Evolutionary conservation across 2,113 vertebrate genomes (phyloP), one percentile per base, ranked within the genome.

Genomic region (Plecotus auritus): DNA sequence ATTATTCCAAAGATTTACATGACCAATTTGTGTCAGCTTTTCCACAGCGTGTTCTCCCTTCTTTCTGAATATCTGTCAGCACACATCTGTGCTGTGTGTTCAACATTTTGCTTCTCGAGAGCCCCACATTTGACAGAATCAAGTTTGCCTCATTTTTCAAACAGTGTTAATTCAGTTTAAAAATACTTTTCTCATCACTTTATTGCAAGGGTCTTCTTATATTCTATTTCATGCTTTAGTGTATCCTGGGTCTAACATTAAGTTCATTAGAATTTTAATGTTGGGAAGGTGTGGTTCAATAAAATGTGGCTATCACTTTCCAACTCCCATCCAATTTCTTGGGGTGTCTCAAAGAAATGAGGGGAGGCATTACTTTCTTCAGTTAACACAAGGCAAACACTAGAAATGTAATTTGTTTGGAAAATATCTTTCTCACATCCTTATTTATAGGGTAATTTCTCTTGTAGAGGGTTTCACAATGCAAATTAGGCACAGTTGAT

Each of bases 91-190:
- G 85, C 69, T 95, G 32, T 94, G 85, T 96, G n/a, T 74, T 80
- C 14, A 51, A 91, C 96, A 90, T 69, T 96, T 70, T 37, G 32
- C 83, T 78, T 96, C 82, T 66, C 49, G 16, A 96, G 56, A 96
- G 80, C 32, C 51, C 91, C 93, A 95, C 42, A 95, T 95, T 96
- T 91, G 78, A 94, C 88, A 95, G 64, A 92, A 88, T 54, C 32
- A 82, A 96, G 35, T 88, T 94, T 92, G 72, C 81, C 51, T 97
- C 77, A 97, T 96, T 93, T 96, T 97, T 77, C 82, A 96, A 96
- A 95, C 88, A 95, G 81, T 93, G 92, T 90, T 97, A 97, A 93
- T 92, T 95, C 16, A 17, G 67, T 85, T 96, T 96, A 90, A 96
- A 97, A 96, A 95, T 96, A 90, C 54, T 85, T 96, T 84, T 90